A percentile compares a stretch with the other conserved stretches of the same genome.
phyloP scores from a whole-genome alignment of 92 coral and sea anemone genomes.

The Hydrozoanthus gracilis region DNA sequence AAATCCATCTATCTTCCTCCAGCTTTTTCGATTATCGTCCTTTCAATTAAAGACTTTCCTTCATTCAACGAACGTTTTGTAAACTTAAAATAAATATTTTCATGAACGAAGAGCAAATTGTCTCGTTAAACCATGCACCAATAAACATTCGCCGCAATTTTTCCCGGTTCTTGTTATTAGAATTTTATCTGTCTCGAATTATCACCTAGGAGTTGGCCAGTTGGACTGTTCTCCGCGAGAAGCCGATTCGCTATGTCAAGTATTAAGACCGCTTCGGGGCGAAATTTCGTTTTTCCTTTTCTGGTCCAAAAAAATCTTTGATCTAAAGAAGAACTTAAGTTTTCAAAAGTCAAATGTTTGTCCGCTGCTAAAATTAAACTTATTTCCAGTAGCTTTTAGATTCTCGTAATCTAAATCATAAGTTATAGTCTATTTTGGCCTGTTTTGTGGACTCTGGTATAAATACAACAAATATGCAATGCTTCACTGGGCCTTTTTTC shows the following conservation, averaged over 20 bases:
- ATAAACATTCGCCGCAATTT: conserved; percentile 9
- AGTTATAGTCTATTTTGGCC: not conserved
- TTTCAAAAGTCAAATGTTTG: conserved; percentile 18
- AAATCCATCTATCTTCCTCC: not conserved
- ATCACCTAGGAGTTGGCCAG: conserved; percentile 44
- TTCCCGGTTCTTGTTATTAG: conserved; percentile 39
- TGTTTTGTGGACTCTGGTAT: not conserved
- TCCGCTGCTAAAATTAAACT: conserved; percentile 1
- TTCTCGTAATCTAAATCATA: not conserved
- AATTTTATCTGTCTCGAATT: conserved; percentile 40
- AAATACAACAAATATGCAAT: conserved; percentile 24
- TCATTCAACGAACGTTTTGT: not conserved
- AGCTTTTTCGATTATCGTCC: not conserved
- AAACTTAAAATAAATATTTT: conserved; percentile 35
- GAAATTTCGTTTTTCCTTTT: conserved; percentile 14
- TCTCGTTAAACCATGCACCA: conserved; percentile 33
- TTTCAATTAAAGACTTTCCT: conserved; percentile 35
- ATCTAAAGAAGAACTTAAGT: not conserved
- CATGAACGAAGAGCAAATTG: conserved; percentile 14
- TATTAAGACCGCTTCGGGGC: conserved; percentile 42
- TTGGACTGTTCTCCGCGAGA: not conserved
- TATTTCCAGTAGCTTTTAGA: not conserved
- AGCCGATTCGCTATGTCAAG: conserved; percentile 4
- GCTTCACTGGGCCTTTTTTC: conserved; percentile 32
- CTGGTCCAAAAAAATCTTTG: not conserved